phyloP scores from a whole-genome alignment of 30 jellyfish, hydroid and myxozoan species.

The Aurelia aurita region DNA sequence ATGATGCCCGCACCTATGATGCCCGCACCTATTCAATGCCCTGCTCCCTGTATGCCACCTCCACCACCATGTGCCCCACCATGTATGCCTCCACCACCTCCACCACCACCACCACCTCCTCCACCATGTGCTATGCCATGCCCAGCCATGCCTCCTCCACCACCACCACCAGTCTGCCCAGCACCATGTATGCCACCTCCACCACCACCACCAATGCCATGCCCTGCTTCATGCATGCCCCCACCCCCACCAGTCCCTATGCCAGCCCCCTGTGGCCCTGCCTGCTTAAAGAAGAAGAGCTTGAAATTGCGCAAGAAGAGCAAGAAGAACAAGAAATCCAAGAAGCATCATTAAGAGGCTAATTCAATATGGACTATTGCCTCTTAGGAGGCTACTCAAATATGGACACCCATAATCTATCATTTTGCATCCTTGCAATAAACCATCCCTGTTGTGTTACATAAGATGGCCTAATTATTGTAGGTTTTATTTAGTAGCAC shows the following conservation, averaged over 20 bases:
- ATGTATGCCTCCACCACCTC: conserved; percentile 77
- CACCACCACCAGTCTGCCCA: conserved; percentile 88
- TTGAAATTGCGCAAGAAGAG: conserved; percentile 62
- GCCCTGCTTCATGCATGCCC: conserved; percentile 75
- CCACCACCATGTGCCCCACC: conserved; percentile 80
- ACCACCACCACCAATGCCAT: conserved; percentile 76
- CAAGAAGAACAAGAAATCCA: conserved; percentile 68
- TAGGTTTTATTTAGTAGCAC: no score
- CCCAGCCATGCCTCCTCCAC: conserved; percentile 93
- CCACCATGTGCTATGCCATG: conserved; percentile 81
- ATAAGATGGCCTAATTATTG: no score
- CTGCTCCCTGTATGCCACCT: conserved; percentile 80
- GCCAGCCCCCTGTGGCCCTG: conserved; percentile 81
- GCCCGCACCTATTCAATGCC: conserved; percentile 78
- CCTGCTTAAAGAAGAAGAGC: conserved; percentile 80
- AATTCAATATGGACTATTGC: background rate
- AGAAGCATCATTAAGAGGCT: conserved; percentile 65
- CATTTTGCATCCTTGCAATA: background rate
- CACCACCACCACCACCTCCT: conserved; percentile 89
- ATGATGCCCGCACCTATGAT: conserved; percentile 38
- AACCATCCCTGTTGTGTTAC: background rate
- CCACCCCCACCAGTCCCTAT: conserved; percentile 80
- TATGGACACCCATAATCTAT: conserved; percentile 30
- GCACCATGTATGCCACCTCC: conserved; percentile 86
- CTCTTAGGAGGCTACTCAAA: background rate